These are phyloP conservation scores for Eurois occulta DNA, from an alignment of 2,888 invertebrate genomes.

Conservation along the genomic window DNA sequence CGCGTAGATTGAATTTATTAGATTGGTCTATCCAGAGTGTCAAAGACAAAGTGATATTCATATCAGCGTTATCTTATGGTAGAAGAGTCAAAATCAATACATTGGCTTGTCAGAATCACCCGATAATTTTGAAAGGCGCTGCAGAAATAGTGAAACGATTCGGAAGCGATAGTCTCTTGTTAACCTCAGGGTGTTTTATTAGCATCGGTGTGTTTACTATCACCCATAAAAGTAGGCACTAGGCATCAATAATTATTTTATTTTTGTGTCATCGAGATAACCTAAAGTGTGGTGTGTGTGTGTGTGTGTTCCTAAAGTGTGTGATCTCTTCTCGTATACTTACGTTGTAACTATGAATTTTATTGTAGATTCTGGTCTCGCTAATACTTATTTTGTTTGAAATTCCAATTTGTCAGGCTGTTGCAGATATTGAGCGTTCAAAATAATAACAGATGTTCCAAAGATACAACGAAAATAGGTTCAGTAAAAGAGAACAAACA, in stretches of 20 bases:
- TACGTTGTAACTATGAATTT: neutral
- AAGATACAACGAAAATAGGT: neutral
- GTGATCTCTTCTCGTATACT: neutral
- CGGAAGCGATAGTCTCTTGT: neutral
- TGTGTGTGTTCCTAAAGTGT: too few species aligned
- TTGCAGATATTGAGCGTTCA: neutral
- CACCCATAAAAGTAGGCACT: neutral
- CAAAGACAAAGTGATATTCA: neutral
- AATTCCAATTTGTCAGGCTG: neutral
- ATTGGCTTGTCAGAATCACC: neutral
- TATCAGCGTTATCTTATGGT: neutral
- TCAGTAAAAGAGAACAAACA: neutral
- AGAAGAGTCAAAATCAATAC: neutral
- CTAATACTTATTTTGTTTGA: neutral
- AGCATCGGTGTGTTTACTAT: neutral
- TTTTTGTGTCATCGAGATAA: neutral
- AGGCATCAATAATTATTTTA: neutral
- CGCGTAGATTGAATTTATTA: neutral
- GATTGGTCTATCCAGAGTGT: neutral
- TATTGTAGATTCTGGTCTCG: neutral
- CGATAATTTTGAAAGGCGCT: neutral
- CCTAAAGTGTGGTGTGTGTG: too few species aligned
- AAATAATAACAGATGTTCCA: slow-evolving; percentile 3
- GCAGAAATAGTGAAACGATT: neutral
- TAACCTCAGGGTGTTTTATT: neutral